These are phyloP conservation scores for Redunca redunca DNA, from an alignment of 2,113 vertebrate genomes.

Conservation along the genomic window DNA sequence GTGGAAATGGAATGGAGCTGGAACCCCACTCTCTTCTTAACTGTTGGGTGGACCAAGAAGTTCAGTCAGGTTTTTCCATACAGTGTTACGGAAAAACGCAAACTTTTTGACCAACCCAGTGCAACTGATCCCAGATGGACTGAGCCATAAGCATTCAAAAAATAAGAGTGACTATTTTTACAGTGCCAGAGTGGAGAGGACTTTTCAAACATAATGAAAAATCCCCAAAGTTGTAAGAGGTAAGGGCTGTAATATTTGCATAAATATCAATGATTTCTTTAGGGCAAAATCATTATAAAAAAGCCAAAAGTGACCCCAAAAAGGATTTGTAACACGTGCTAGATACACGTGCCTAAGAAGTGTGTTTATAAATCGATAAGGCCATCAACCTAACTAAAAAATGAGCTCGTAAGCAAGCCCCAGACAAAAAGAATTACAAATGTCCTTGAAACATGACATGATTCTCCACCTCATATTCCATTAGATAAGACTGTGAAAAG, in stretches of 20 bases:
- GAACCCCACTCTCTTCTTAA: background rate
- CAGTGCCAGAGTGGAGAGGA: background rate
- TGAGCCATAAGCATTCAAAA: background rate
- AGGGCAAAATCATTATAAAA: background rate
- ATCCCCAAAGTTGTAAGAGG: background rate
- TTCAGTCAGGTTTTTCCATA: background rate
- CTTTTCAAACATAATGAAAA: background rate
- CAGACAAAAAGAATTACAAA: background rate
- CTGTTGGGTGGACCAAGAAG: background rate
- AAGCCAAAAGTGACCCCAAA: background rate
- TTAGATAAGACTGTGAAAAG: slow-evolving; percentile 11
- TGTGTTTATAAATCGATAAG: background rate
- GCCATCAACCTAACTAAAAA: background rate
- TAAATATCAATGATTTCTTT: background rate
- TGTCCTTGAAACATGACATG: background rate
- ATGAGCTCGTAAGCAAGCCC: background rate
- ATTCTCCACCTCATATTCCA: background rate
- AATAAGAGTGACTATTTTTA: background rate
- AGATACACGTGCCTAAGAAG: background rate
- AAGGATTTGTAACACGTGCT: background rate
- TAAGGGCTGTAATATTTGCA: background rate
- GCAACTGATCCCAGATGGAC: background rate
- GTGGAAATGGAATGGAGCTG: background rate
- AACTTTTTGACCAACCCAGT: background rate
- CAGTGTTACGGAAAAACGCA: background rate